Base-by-base conservation (phyloP, 2,888 invertebrate genomes). In the Drepana falcataria region DNA sequence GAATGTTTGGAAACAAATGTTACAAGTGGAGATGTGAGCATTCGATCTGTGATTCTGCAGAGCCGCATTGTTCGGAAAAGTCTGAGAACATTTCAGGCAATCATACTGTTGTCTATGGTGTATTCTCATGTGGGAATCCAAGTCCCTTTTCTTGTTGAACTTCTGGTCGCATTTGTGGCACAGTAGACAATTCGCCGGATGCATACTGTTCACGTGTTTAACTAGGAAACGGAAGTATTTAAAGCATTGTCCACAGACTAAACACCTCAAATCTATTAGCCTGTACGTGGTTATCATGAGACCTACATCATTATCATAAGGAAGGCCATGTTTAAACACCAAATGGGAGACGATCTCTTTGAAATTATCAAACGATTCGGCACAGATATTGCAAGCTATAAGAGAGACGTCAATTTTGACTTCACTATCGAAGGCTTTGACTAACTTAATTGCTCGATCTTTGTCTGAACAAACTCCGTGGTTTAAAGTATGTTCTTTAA, bases 341-440 rank as follows among this genome's bases (percentile, higher is more conserved):
- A 89, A 73, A 75, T 89, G 81, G n/a, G 54, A 54, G 21, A 78
- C 55, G 4, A 80, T 64, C 37, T 73, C 71, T 5, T 77, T 69
- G 49, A 80, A 68, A 55, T 56, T 64, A 3, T 56, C 35, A 48
- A 75, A 75, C 1, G 58, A 9, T 48, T 71, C 69, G 1, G 67
- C 63, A 58, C 89, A 89, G 47, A 85, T 52, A 59, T 77, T 71
- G 58, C 89, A 89, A 6, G 59, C 67, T 0, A 85, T 69, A 34
- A 80, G 70, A 0, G 88, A 87, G 2, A 87, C 79, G 52, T 89
- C 89, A 2, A 88, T 71, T 79, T 87, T 88, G 4, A 84, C 77
- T 72, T 86, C 87, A 2, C 71, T 68, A 48, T 88, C 83, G 3
- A 69, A 61, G 0, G 79, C 72, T 65, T 80, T 82, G 3, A 87